phyloP scores from a whole-genome alignment of 2,888 invertebrate genomes.

The Metallyticus violacea region DNA sequence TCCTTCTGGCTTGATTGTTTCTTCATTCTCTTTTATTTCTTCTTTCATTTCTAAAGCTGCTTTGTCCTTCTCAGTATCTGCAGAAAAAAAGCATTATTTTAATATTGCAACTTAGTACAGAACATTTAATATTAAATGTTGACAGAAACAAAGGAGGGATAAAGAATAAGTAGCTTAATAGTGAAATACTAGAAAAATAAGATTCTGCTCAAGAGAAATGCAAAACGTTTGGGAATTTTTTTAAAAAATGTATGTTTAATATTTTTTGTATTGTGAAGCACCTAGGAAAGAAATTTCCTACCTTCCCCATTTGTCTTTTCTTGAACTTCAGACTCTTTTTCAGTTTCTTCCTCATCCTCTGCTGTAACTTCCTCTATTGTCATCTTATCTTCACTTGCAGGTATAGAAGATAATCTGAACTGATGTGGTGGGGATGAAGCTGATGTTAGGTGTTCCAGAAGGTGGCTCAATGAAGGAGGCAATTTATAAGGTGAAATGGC shows the following conservation, averaged over 20 bases:
- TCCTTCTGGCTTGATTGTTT: neutral
- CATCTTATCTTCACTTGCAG: constrained; percentile 27
- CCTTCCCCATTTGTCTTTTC: neutral
- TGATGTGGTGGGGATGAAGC: constrained; percentile 24
- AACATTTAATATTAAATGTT: too few species aligned
- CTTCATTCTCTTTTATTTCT: neutral
- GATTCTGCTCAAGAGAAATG: too few species aligned
- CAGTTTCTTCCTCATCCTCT: constrained; percentile 43
- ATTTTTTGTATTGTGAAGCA: too few species aligned
- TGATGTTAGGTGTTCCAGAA: constrained; percentile 60
- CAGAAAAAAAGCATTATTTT: too few species aligned
- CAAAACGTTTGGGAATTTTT: too few species aligned
- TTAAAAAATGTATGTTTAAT: too few species aligned
- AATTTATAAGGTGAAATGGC: constrained; percentile 49
- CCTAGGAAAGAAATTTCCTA: neutral
- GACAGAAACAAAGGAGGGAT: too few species aligned
- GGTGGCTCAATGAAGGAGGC: constrained; percentile 59
- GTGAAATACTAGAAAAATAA: too few species aligned
- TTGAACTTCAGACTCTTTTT: neutral
- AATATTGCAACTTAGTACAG: too few species aligned
- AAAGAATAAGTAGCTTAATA: too few species aligned
- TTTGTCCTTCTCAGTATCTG: constrained; percentile 42
- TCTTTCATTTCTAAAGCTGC: constrained; percentile 27
- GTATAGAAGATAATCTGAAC: neutral
- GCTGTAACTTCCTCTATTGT: constrained; percentile 43